These are phyloP conservation scores for Homarus gammarus DNA, from an alignment of 2,888 invertebrate species.

Conservation along the genomic window DNA sequence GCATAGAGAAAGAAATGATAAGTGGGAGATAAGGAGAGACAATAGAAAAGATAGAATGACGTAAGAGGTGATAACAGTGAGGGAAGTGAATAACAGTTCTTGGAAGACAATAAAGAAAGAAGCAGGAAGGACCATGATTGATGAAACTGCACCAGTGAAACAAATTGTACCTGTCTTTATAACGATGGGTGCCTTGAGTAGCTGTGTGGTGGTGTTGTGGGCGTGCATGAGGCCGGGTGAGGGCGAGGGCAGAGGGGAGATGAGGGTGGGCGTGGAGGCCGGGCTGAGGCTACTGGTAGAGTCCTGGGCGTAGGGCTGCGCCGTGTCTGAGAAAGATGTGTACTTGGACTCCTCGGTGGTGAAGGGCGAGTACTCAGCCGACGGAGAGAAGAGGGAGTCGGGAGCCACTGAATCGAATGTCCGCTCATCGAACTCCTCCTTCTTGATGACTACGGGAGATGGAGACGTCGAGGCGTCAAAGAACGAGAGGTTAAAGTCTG, in stretches of 20 bases:
- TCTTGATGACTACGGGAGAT: conserved; percentile 83
- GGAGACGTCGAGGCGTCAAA: conserved; percentile 82
- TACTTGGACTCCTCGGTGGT: conserved; percentile 73
- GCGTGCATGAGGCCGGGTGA: conserved; percentile 40
- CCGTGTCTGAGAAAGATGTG: conserved; percentile 70
- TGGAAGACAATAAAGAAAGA: not conserved
- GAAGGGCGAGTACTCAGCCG: conserved; percentile 70
- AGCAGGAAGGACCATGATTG: not conserved
- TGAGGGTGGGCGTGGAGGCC: conserved; percentile 65
- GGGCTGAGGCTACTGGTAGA: conserved; percentile 63
- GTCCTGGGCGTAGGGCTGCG: conserved; percentile 45
- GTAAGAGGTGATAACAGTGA: not conserved
- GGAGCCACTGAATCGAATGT: conserved; percentile 68
- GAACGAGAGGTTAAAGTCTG: conserved; percentile 89
- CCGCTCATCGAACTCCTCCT: conserved; percentile 71
- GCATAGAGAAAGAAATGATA: not conserved
- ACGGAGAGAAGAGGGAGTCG: conserved; percentile 70
- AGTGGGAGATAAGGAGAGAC: not conserved
- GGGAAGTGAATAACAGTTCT: not conserved
- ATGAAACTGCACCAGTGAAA: not conserved
- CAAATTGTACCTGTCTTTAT: conserved; percentile 68
- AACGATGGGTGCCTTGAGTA: conserved; percentile 55
- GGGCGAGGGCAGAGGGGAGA: conserved; percentile 40
- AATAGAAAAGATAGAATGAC: not conserved
- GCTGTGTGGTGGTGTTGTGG: conserved; percentile 19